Conservation (phyloP, 2,888 invertebrate genomes). For the Galerucella calmariensis region DNA sequence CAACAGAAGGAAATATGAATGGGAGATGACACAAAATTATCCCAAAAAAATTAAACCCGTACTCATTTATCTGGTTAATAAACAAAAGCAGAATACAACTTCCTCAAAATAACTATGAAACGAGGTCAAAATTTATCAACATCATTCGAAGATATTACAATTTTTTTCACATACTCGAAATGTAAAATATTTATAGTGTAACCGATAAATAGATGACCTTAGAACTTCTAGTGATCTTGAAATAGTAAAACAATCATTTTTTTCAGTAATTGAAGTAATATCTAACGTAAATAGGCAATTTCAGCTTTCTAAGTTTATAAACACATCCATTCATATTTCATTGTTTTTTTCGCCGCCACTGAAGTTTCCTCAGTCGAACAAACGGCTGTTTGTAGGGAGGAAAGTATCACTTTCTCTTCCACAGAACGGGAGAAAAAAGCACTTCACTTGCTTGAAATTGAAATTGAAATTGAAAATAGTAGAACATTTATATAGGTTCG, state of each 20-base stretch:
- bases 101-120: slow-evolving; percentile 14
- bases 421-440: too few relatives aligned
- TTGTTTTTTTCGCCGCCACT: too few relatives aligned
- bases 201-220: slow-evolving; percentile 1
- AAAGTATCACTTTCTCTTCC: too few relatives aligned
- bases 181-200: slow-evolving; percentile 7
- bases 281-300: background rate
- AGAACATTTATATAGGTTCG: too few relatives aligned
- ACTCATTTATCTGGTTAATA: background rate
- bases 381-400: too few relatives aligned
- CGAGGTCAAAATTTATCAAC: slow-evolving; percentile 10
- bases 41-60: background rate
- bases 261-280: background rate
- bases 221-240: slow-evolving; percentile 14
- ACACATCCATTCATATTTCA: too few relatives aligned
- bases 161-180: slow-evolving; percentile 5
- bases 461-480: too few relatives aligned
- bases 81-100: slow-evolving; percentile 10
- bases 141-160: background rate
- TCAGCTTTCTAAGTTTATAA: too few relatives aligned
- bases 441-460: too few relatives aligned
- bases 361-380: too few relatives aligned
- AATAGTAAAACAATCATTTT: slow-evolving; percentile 7
- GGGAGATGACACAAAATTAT: background rate
- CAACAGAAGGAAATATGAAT: background rate